Evolutionary conservation across 1,140 invertebrate genomes (phyloP).

Genomic region (Achroia grisella): DNA sequence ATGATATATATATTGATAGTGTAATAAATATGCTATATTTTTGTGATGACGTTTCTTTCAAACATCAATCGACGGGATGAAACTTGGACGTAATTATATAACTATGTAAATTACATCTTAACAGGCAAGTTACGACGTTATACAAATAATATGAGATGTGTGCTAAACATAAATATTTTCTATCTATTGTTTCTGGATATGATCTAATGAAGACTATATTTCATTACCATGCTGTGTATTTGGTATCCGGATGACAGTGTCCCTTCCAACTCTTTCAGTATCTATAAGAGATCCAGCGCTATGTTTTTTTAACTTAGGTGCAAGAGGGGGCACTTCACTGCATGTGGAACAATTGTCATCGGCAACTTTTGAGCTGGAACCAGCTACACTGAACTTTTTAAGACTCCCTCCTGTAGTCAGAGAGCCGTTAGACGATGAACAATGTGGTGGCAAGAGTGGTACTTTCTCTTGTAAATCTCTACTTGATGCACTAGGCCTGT

Average conservation of each 20-base stretch:
- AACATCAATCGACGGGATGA: too few species aligned
- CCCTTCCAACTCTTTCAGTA: slow-evolving; percentile 33
- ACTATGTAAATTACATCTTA: too few species aligned
- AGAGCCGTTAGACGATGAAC: slow-evolving; percentile 58
- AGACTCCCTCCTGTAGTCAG: slow-evolving; percentile 46
- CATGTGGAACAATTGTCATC: slow-evolving; percentile 59
- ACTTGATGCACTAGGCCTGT: slow-evolving; percentile 31
- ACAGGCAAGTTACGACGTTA: too few species aligned
- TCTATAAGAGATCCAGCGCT: slow-evolving; percentile 58
- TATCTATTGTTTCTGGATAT: too few species aligned
- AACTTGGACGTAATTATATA: too few species aligned
- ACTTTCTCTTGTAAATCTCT: slow-evolving; percentile 48
- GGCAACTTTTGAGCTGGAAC: slow-evolving; percentile 40
- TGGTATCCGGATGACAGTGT: slow-evolving; percentile 56
- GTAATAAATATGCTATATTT: too few species aligned
- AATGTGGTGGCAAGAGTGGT: slow-evolving; percentile 51
- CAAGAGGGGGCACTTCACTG: slow-evolving; percentile 55
- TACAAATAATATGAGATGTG: too few species aligned
- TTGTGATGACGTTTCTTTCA: too few species aligned
- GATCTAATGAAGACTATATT: slow-evolving; percentile 26
- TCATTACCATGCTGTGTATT: slow-evolving; percentile 57
- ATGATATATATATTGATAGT: too few species aligned
- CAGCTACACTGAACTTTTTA: slow-evolving; percentile 46
- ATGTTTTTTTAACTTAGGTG: slow-evolving; percentile 56
- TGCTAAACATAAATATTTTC: too few species aligned